Evolutionary conservation across 2,113 vertebrate genomes (phyloP), one percentile per base, ranked within the genome.

Genomic region (Shinisaurus crocodilurus): DNA sequence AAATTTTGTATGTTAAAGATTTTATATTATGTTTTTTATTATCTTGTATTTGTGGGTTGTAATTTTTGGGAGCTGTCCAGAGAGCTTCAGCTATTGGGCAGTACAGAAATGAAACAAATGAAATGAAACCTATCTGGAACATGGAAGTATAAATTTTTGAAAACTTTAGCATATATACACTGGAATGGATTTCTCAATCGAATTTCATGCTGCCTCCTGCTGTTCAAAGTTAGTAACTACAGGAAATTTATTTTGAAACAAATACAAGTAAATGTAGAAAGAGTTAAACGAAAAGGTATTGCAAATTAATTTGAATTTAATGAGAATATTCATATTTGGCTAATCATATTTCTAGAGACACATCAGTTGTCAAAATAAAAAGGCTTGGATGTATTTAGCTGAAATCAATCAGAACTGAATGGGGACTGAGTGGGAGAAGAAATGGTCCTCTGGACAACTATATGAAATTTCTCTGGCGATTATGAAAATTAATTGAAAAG

Each of bases 131-230:
- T 63, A 63, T 23, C 60, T 25, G 67, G 45, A 72, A n/a, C 37
- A 74, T 9, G 10, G 43, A 34, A 27, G 45, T 40, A 27, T 32
- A 32, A 75, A 23, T 70, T 70, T 70, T 86, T 57, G 15, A 75
- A 86, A 27, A 37, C 3, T 29, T 29, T 32, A 63, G 1, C 3
- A 87, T n/a, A 37, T 13, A n/a, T 8, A 48, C 18, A 29, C 23
- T 48, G 10, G 34, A 54, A 2, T 6, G 23, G 13, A 43, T 6
- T 32, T 57, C 50, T 57, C 32, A 82, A 23, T 25, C 43, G 79
- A 82, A 57, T 82, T 89, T 82, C 37, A 82, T 70, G 48, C 88
- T 82, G 87, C 69, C 88, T 89, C 67, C 79, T 89, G 67, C 87
- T 88, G 67, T 72, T 72, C 45, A 72, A 88, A 82, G 3, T 12